Percentiles rank a stretch among this genome's conserved stretches.
These are phyloP conservation scores for Anabas testudineus DNA, from an alignment of 2,797 vertebrate genomes.

Conservation along the genomic window DNA sequence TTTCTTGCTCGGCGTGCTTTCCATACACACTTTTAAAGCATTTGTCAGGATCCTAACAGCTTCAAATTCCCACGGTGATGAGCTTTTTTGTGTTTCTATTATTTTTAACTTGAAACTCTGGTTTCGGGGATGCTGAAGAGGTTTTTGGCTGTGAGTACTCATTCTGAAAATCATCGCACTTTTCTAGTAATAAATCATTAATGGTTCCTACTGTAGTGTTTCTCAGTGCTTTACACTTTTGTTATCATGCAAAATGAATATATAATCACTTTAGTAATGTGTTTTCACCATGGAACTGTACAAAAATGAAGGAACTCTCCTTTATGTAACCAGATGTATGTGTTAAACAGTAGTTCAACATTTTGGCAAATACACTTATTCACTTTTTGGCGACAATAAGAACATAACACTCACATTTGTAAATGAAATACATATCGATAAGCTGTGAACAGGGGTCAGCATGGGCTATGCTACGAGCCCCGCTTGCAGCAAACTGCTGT, in stretches of 20 bases:
- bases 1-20: slow-evolving; percentile 1
- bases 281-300: not conserved
- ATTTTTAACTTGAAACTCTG: slow-evolving; percentile 9
- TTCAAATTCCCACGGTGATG: not conserved
- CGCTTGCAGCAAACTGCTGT: too few relatives aligned
- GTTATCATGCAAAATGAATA: not conserved
- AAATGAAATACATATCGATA: not conserved
- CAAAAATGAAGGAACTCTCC: not conserved
- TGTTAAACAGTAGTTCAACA: not conserved
- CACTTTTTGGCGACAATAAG: not conserved
- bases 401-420: not conserved
- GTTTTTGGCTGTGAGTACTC: not conserved
- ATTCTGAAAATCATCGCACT: not conserved
- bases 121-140: not conserved
- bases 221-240: not conserved
- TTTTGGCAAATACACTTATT: not conserved
- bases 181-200: not conserved
- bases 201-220: not conserved
- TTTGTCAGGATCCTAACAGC: slow-evolving; percentile 20
- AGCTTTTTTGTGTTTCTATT: slow-evolving; percentile 1
- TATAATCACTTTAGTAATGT: not conserved
- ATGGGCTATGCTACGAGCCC: too few relatives aligned
- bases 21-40: slow-evolving; percentile 4
- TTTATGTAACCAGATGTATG: not conserved
- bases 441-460: too few relatives aligned